These are phyloP conservation scores for Cerceris rybyensis DNA, from an alignment of 2,888 invertebrate species.

Conservation along the genomic window DNA sequence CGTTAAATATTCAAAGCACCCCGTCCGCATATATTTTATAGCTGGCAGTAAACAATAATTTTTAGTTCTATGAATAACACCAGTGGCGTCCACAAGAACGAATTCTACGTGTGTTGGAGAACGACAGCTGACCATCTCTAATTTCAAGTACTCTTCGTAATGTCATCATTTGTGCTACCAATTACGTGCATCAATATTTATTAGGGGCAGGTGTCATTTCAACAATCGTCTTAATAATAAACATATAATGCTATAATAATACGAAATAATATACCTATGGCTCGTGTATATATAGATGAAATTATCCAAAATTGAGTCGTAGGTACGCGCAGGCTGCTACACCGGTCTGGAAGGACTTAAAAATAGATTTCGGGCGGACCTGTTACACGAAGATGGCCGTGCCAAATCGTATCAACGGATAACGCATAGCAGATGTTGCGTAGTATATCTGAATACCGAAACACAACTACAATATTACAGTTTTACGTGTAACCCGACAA, in stretches of 20 bases:
- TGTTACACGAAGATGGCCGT: slow-evolving; percentile 42
- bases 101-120: not conserved
- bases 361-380: slow-evolving; percentile 40
- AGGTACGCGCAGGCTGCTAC: not conserved
- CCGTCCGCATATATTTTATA: slow-evolving; percentile 6
- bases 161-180: not conserved
- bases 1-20: not conserved
- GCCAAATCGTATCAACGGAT: slow-evolving; percentile 29
- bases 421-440: slow-evolving; percentile 2
- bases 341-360: slow-evolving; percentile 35
- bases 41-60: slow-evolving; percentile 32
- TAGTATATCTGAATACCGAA: slow-evolving; percentile 3
- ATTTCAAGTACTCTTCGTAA: not conserved
- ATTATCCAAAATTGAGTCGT: slow-evolving; percentile 22
- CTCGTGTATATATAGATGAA: too few relatives aligned
- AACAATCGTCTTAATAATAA: too few relatives aligned
- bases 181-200: not conserved
- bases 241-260: too few relatives aligned
- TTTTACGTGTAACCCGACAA: slow-evolving; percentile 9
- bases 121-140: not conserved
- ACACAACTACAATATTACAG: slow-evolving; percentile 49
- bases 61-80: slow-evolving; percentile 25
- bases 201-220: too few relatives aligned
- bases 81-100: not conserved
- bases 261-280: too few relatives aligned